These are phyloP conservation scores for Albula glossodonta DNA, from an alignment of 2,113 vertebrate species.

Conservation along the genomic window DNA sequence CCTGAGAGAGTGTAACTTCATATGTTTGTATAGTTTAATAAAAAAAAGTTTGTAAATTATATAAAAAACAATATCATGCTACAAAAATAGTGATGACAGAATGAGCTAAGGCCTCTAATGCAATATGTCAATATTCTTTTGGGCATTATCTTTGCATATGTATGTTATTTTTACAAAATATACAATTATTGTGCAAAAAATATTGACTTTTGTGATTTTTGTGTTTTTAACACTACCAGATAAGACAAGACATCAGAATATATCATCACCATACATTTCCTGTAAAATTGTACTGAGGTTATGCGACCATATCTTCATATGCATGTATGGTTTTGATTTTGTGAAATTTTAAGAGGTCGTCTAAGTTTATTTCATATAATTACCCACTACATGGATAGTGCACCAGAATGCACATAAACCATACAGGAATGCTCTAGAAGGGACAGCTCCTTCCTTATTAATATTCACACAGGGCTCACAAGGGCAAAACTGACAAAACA, in stretches of 20 bases:
- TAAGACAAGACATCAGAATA: no score
- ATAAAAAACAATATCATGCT: background rate
- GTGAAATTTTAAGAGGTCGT: no score
- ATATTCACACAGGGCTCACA: slow-evolving; percentile 36
- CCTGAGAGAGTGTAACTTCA: background rate
- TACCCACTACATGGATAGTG: background rate
- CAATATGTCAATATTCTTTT: background rate
- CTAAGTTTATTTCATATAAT: background rate
- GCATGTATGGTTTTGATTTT: no score
- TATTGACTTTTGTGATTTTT: no score
- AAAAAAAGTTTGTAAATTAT: background rate
- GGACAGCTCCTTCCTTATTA: slow-evolving; percentile 1
- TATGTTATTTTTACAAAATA: no score
- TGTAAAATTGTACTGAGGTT: no score
- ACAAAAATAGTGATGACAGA: background rate
- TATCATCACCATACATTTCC: no score
- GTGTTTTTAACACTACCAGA: no score
- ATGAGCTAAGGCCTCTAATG: background rate
- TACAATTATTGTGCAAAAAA: no score
- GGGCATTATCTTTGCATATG: background rate
- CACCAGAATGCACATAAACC: background rate
- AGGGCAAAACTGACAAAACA: background rate
- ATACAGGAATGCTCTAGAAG: slow-evolving; percentile 1
- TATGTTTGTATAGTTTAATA: background rate
- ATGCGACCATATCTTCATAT: no score